phyloP scores from a whole-genome alignment of 2,888 invertebrate species.

The Rotaria socialis region DNA sequence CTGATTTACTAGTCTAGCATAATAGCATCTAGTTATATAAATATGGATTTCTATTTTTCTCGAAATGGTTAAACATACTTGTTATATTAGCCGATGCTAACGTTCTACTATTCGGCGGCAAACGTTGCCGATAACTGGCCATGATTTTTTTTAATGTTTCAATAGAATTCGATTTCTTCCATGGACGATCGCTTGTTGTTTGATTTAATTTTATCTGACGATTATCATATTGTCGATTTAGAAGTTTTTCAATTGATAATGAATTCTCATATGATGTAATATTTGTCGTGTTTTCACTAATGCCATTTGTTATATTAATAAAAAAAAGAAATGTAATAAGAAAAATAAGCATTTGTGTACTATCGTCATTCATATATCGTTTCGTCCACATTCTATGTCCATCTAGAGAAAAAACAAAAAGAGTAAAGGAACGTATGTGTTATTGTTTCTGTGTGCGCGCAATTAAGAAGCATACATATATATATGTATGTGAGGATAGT shows the following conservation, averaged over 20 bases:
- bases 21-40: neutral
- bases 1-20: neutral
- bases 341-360: neutral
- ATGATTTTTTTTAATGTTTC: constrained; percentile 6
- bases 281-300: neutral
- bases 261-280: neutral
- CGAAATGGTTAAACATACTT: neutral
- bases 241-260: neutral
- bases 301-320: neutral
- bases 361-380: neutral
- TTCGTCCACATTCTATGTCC: constrained; percentile 13
- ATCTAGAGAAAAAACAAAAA: neutral
- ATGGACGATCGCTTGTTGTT: neutral
- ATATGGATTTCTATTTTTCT: no score
- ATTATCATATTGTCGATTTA: constrained; percentile 14
- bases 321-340: neutral
- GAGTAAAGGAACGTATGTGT: neutral
- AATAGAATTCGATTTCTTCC: neutral
- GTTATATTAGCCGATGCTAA: neutral
- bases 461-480: neutral
- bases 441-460: neutral
- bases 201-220: neutral
- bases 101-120: neutral
- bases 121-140: neutral
- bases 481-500: neutral